These are phyloP conservation scores for Halcyon leucocephala DNA, from an alignment of 2,797 vertebrate species.

Conservation along the genomic window DNA sequence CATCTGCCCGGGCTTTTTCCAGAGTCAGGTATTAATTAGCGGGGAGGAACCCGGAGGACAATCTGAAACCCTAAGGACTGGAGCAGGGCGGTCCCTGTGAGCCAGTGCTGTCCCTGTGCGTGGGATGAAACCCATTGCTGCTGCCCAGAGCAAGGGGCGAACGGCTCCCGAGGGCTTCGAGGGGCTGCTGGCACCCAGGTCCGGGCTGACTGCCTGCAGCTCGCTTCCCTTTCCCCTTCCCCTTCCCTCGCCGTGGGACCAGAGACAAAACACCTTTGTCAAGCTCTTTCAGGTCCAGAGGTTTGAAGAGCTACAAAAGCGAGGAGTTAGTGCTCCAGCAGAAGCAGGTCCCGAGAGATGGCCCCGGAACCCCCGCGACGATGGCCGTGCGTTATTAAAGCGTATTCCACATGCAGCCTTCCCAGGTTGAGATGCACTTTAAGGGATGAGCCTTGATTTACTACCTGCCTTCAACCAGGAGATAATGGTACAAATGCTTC, in stretches of 20 bases:
- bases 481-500: accelerated
- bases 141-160: not conserved
- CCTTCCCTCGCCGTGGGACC: accelerated
- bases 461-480: not conserved
- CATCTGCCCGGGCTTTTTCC: not conserved
- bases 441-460: not conserved
- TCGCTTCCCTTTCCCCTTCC: not conserved
- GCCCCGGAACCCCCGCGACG: not conserved
- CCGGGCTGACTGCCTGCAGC: accelerated
- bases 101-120: not conserved
- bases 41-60: not conserved
- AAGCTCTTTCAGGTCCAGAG: not conserved
- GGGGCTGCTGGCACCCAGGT: accelerated
- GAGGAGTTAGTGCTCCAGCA: accelerated
- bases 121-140: not conserved
- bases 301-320: not conserved
- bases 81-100: accelerated
- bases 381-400: not conserved
- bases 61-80: accelerated
- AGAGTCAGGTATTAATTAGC: not conserved
- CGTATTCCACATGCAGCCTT: accelerated
- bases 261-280: not conserved
- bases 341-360: not conserved
- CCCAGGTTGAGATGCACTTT: not conserved
- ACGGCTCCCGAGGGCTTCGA: not conserved